A percentile compares a stretch with the other conserved stretches of the same genome.
Conservation (phyloP, 2,888 invertebrate genomes). For the Eupsilia transversa region DNA sequence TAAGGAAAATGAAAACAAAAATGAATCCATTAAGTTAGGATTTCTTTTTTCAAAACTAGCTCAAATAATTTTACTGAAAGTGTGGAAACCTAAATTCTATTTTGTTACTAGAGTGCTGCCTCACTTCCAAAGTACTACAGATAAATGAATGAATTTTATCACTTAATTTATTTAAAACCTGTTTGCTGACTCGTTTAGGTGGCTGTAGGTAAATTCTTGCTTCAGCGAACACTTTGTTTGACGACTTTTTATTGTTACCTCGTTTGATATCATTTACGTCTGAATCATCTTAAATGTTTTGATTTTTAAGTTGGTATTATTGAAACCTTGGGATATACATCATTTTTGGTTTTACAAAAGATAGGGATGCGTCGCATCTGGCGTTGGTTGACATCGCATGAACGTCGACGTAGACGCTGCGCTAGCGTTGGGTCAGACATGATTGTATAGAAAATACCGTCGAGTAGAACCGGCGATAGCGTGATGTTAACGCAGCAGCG, state of each 20-base stretch:
- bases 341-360: neutral
- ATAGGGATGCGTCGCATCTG: neutral
- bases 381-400: neutral
- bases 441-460: neutral
- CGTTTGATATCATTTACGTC: constrained; percentile 38
- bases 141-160: constrained; percentile 64
- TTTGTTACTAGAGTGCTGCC: neutral
- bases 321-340: neutral
- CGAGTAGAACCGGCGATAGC: too few relatives aligned
- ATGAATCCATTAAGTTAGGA: too few relatives aligned
- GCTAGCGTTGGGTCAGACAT: neutral
- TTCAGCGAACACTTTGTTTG: constrained; percentile 57
- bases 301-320: constrained; percentile 7
- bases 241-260: constrained; percentile 49
- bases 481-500: neutral
- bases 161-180: constrained; percentile 59
- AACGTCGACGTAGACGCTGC: neutral
- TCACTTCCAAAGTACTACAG: constrained; percentile 15
- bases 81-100: neutral
- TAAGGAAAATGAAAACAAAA: too few relatives aligned
- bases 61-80: neutral
- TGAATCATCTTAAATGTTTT: constrained; percentile 55
- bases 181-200: constrained; percentile 58
- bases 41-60: neutral
- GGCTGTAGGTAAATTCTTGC: constrained; percentile 59